Conservation (phyloP, 2,888 invertebrate genomes). For the Andrena hattorfiana region DNA sequence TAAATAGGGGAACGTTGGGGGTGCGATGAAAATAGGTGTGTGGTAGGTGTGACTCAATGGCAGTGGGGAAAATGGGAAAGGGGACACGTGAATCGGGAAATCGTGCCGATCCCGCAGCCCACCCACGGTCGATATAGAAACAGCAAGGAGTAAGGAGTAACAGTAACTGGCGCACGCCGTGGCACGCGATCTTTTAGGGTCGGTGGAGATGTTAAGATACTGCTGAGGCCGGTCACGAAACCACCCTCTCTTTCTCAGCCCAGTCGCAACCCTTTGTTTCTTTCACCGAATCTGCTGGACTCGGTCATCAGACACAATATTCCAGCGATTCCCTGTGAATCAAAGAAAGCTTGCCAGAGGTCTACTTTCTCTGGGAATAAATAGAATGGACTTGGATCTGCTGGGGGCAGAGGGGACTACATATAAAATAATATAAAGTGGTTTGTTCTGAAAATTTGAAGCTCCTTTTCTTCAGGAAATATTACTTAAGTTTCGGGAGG, state of each 20-base stretch:
- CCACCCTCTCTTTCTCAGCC: constrained; percentile 60
- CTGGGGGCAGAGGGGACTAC: no score
- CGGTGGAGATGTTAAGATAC: constrained; percentile 81
- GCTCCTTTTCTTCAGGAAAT: no score
- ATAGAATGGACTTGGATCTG: background rate
- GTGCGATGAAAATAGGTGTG: background rate
- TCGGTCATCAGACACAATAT: background rate
- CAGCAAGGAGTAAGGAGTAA: constrained; percentile 72
- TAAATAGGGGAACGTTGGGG: no score
- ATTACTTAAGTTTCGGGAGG: no score
- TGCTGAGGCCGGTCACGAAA: constrained; percentile 81
- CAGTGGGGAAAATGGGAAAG: constrained; percentile 40
- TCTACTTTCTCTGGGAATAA: background rate
- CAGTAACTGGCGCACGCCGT: constrained; percentile 80
- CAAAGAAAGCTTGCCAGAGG: background rate
- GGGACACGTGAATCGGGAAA: constrained; percentile 58
- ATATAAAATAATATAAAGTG: no score
- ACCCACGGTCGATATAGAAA: constrained; percentile 78
- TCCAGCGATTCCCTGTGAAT: background rate
- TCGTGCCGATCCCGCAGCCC: constrained; percentile 43
- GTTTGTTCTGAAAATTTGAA: no score
- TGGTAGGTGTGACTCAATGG: constrained; percentile 23
- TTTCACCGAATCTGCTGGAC: constrained; percentile 21
- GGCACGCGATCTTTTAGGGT: constrained; percentile 82
- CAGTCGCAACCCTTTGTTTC: constrained; percentile 12